Percentiles rank a stretch among this genome's conserved stretches.
phyloP scores from a whole-genome alignment of 2,113 vertebrate genomes.

The Elephas maximus region DNA sequence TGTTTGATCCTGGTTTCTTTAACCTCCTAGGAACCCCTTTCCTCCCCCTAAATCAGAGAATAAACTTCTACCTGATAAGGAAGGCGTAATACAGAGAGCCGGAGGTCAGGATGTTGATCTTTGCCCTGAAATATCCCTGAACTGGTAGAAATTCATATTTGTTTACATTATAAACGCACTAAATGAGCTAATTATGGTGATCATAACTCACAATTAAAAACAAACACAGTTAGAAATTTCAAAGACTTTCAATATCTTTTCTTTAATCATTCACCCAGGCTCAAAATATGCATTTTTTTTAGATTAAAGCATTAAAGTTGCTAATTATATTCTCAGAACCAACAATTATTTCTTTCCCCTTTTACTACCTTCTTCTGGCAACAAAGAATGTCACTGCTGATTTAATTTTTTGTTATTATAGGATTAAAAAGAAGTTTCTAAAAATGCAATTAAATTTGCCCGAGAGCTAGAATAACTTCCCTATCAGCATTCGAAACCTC shows the following conservation, averaged over 20 bases:
- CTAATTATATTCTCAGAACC: constrained; percentile 95
- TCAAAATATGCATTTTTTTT: constrained; percentile 93
- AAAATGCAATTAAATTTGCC: constrained; percentile 93
- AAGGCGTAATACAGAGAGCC: constrained; percentile 83
- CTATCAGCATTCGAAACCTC: constrained; percentile 90
- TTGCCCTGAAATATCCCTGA: constrained; percentile 88
- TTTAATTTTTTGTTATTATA: constrained; percentile 94
- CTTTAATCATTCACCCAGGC: constrained; percentile 92
- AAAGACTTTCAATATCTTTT: constrained; percentile 93
- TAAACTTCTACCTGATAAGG: constrained; percentile 78
- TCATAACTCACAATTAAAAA: constrained; percentile 93
- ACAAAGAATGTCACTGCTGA: constrained; percentile 94
- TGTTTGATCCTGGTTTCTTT: constrained; percentile 75
- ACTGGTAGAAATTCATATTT: constrained; percentile 89
- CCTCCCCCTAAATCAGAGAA: constrained; percentile 62
- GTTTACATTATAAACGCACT: constrained; percentile 90
- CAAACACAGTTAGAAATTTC: constrained; percentile 91
- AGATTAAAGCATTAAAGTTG: constrained; percentile 94
- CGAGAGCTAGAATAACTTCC: constrained; percentile 92
- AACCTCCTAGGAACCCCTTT: constrained; percentile 38
- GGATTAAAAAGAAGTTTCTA: constrained; percentile 93
- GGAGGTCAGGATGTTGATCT: constrained; percentile 84
- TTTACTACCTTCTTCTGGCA: constrained; percentile 95
- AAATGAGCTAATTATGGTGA: constrained; percentile 92
- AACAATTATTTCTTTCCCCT: constrained; percentile 95